Evolutionary conservation across 53 echinoderm and acorn worm genomes (phyloP), one percentile per base, ranked within the genome.

Genomic region (Glandiceps talaboti): DNA sequence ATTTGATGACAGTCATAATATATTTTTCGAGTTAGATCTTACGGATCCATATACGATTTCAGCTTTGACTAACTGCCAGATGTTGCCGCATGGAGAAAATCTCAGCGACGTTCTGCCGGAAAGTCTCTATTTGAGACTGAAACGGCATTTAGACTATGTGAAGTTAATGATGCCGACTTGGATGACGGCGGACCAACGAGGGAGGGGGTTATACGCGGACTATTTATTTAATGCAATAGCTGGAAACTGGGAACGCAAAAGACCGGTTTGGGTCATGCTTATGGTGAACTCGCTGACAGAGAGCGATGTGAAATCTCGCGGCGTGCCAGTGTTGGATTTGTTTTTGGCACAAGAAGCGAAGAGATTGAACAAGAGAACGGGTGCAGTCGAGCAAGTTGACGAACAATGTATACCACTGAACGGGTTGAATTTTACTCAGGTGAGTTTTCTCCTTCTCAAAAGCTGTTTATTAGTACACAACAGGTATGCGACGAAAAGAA

Each of bases 201-300:
- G 90, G 1, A 86, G 84, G 76, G 93, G 89, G 0, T 82, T 97
- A 1, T 97, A 97, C 74, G 97, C 93, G 28, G 97, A 97, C 31
- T 90, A 88, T 79, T 89, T 95, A 29, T 95, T 90, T 84, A 90
- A 95, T 32, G 89, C 93, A 10, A 97, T 97, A 45, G 97, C 93
- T 14, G 97, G 93, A 0, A 97, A 97, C 84, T 97, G 97, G 97
- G 92, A 97, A 74, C 80, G 91, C 32, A 97, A 97, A 76, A 80
- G 91, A 64, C 97, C 97, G 25, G 88, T 97, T 29, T 97, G 97
- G 97, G 93, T 97, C 29, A 97, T 97, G 97, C 82, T 97, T 0
- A 86, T 97, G 87, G 91, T 97, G 73, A 93, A 97, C 77, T 91
- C 97, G 28, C 77, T 97, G 75, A 97, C 93, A 26, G 97, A 97